These are phyloP conservation scores for Setophaga petechia DNA, from an alignment of 2,113 vertebrate species.

Conservation along the genomic window DNA sequence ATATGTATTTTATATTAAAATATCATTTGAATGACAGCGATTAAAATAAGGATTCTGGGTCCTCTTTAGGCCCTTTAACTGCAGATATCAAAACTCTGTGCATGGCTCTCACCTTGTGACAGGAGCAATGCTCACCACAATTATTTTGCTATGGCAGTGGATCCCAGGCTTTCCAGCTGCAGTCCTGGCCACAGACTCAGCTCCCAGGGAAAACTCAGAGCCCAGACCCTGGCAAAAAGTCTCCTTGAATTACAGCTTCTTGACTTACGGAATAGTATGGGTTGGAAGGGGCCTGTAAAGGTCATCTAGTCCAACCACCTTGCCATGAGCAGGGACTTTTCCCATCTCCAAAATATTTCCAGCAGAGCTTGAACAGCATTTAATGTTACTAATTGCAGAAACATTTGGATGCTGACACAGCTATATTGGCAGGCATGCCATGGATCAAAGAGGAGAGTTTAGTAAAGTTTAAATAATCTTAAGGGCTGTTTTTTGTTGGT, in stretches of 20 bases:
- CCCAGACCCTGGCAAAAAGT: background rate
- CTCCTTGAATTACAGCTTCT: background rate
- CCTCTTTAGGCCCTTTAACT: background rate
- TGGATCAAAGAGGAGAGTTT: background rate
- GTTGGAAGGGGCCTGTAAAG: background rate
- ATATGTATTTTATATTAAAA: background rate
- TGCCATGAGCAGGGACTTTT: background rate
- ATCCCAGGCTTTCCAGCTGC: background rate
- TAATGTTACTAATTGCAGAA: background rate
- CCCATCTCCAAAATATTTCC: background rate
- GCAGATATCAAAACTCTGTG: background rate
- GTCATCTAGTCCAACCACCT: background rate
- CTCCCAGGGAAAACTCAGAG: background rate
- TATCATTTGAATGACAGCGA: background rate
- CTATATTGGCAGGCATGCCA: background rate
- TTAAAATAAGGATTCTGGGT: background rate
- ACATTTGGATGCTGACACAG: background rate
- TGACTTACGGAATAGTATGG: background rate
- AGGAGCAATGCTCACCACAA: background rate
- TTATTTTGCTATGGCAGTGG: background rate
- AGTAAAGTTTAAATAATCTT: background rate
- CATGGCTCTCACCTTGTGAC: background rate
- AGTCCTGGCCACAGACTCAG: background rate
- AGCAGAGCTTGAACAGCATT: background rate
- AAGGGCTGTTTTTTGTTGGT: background rate